phyloP scores from a whole-genome alignment of 2,888 invertebrate genomes.

The Orthosia incerta region DNA sequence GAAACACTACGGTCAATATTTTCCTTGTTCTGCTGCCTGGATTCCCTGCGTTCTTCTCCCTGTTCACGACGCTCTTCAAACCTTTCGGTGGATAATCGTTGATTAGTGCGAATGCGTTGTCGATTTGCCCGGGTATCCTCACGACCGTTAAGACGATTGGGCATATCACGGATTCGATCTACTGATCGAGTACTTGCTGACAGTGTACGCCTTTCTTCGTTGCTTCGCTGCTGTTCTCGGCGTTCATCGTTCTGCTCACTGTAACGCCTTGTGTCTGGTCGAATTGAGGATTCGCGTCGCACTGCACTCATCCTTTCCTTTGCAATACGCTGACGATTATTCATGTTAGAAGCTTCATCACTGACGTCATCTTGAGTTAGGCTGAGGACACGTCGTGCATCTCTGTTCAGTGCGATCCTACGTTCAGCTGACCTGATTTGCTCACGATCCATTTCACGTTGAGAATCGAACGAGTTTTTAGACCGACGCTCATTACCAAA shows the following conservation, averaged over 20 bases:
- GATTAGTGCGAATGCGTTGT: constrained; percentile 13
- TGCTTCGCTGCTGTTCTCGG: constrained; percentile 26
- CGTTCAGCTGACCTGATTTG: constrained; percentile 26
- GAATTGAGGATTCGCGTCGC: constrained; percentile 38
- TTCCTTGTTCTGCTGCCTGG: constrained; percentile 39
- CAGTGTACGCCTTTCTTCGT: constrained; percentile 29
- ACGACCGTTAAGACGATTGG: constrained; percentile 16
- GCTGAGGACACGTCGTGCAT: constrained; percentile 29
- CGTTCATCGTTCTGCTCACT: constrained; percentile 35
- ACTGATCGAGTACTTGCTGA: constrained; percentile 35
- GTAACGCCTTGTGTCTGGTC: constrained; percentile 20
- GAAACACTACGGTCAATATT: constrained; percentile 36
- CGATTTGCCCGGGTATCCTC: constrained; percentile 23
- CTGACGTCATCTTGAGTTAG: constrained; percentile 22
- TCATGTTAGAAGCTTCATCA: constrained; percentile 13
- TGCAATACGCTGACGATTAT: constrained; percentile 19
- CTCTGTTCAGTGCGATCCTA: constrained; percentile 28
- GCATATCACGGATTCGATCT: constrained; percentile 33
- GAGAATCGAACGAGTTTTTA: constrained; percentile 20
- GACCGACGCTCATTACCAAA: constrained; percentile 37
- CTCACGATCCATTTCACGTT: constrained; percentile 23
- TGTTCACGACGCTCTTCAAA: constrained; percentile 35
- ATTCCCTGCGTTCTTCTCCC: constrained; percentile 13
- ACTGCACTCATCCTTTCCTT: constrained; percentile 34
- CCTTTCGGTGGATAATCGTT: constrained; percentile 16